Percentiles rank a stretch among this genome's conserved stretches.
These are phyloP conservation scores for Rhinolophus sinicus DNA, from an alignment of 2,113 vertebrate genomes.

Conservation along the genomic window DNA sequence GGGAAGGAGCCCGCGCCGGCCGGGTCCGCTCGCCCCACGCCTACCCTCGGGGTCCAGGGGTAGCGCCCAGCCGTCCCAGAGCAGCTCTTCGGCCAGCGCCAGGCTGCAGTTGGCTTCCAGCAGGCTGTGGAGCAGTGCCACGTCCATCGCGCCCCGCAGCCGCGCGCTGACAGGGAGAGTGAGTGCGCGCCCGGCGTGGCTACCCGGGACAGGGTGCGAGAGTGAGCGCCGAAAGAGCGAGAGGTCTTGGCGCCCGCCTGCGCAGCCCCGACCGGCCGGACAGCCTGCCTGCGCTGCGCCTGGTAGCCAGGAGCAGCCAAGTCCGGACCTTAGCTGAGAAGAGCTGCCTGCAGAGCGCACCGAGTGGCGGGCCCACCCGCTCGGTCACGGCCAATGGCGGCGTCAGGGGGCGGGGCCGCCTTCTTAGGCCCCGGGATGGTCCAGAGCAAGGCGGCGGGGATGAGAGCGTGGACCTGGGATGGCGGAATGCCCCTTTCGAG, in stretches of 20 bases:
- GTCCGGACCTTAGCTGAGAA: not conserved
- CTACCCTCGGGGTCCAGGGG: conserved; percentile 91
- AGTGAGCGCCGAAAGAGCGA: not conserved
- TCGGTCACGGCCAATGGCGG: conserved; percentile 66
- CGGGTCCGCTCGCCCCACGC: conserved; percentile 44
- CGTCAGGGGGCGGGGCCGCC: conserved; percentile 59
- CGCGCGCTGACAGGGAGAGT: not conserved
- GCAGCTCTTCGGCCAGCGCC: conserved; percentile 90
- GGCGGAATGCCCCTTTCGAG: not conserved
- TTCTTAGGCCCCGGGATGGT: not conserved
- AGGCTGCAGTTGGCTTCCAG: conserved; percentile 96
- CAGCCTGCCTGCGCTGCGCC: not conserved
- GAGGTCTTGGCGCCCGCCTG: not conserved
- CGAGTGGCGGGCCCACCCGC: not conserved
- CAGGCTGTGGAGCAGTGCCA: conserved; percentile 89
- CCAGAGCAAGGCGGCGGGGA: fast-evolving
- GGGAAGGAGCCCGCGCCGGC: not conserved
- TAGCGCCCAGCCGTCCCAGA: conserved; percentile 88
- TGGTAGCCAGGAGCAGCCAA: not conserved
- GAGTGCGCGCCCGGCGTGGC: not conserved
- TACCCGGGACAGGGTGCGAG: not conserved
- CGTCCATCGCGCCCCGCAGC: conserved; percentile 85
- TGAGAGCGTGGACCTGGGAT: not conserved
- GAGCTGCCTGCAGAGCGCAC: not conserved
- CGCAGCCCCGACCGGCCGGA: not conserved